A percentile compares a stretch with the other conserved stretches of the same genome.
These are phyloP conservation scores for Copidosoma aretas DNA, from an alignment of 2,888 invertebrate genomes.

Conservation along the genomic window DNA sequence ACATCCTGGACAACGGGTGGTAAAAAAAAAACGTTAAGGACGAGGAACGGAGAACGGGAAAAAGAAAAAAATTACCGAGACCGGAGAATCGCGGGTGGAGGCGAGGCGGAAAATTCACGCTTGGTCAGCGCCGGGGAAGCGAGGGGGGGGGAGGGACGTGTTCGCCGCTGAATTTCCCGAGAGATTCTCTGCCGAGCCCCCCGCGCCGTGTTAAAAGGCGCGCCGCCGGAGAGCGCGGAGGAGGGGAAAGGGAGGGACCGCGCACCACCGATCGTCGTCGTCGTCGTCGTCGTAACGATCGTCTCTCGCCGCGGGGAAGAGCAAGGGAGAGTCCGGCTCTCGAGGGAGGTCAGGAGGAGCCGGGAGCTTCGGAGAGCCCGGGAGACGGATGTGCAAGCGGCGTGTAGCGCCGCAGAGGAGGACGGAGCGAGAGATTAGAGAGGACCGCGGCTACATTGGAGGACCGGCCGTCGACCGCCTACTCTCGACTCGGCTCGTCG, in stretches of 20 bases:
- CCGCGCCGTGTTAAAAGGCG: slow-evolving; percentile 36
- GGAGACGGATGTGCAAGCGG: neutral
- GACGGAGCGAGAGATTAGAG: slow-evolving; percentile 17
- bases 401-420: neutral
- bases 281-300: slow-evolving; percentile 32
- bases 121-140: slow-evolving; percentile 32
- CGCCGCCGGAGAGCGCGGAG: neutral
- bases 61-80: slow-evolving; percentile 4
- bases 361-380: neutral
- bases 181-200: slow-evolving; percentile 8
- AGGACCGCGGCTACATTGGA: neutral
- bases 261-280: slow-evolving; percentile 14
- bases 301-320: neutral
- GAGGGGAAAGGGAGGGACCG: neutral
- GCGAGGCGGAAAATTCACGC: slow-evolving; percentile 38
- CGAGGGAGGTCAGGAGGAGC: neutral
- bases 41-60: slow-evolving; percentile 2
- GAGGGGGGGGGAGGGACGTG: slow-evolving; percentile 13
- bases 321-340: neutral
- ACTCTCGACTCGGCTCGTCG: too few species aligned
- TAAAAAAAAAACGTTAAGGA: too few species aligned
- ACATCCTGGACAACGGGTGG: too few species aligned
- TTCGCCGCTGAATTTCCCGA: slow-evolving; percentile 38
- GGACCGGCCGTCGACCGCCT: too few species aligned
- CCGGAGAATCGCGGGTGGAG: neutral